Conservation (phyloP, 1,140 invertebrate species). For the Macrobrachium rosenbergii region DNA sequence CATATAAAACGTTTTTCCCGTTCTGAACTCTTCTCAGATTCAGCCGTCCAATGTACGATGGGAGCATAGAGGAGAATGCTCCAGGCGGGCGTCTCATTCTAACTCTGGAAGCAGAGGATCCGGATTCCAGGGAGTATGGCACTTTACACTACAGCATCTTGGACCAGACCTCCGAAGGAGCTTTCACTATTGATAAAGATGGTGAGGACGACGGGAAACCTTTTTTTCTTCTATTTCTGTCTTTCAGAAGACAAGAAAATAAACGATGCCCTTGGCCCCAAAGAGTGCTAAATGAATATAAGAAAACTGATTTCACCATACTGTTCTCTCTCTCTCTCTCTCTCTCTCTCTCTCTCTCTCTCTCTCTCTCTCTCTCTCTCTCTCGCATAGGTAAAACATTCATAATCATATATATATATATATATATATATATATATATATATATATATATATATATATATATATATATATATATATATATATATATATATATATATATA, state of each 20-base stretch:
- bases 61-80: slow-evolving; percentile 46
- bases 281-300: not conserved
- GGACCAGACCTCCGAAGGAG: slow-evolving; percentile 39
- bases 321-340: no score
- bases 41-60: slow-evolving; percentile 38
- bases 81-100: slow-evolving; percentile 47
- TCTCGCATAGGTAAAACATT: not conserved
- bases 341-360: no score
- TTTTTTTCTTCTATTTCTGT: no score
- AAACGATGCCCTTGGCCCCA: not conserved
- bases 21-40: slow-evolving; percentile 31
- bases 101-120: slow-evolving; percentile 40
- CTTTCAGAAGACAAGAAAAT: not conserved
- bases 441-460: slow-evolving; percentile 35
- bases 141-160: slow-evolving; percentile 46
- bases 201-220: slow-evolving; percentile 13
- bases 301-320: not conserved
- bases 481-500: no score
- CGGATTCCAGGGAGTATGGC: slow-evolving; percentile 38
- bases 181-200: slow-evolving; percentile 58
- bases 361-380: not conserved
- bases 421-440: slow-evolving; percentile 20
- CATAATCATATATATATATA: not conserved
- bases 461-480: slow-evolving; percentile 19
- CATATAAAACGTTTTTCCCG: no score